Base-by-base conservation (phyloP, 2,113 vertebrate genomes). In the Osmerus eperlanus region DNA sequence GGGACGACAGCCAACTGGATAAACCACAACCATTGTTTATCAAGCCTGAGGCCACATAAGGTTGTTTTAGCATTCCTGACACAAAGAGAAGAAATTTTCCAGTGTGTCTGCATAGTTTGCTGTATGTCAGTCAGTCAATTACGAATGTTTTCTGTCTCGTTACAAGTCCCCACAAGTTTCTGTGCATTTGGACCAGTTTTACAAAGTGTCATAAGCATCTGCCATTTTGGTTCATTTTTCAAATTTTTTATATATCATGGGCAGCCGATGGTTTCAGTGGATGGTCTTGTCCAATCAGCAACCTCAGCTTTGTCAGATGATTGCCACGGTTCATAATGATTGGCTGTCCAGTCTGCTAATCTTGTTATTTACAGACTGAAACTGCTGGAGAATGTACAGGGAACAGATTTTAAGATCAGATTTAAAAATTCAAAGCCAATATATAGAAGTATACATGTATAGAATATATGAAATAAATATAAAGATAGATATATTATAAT, bases 101-200 rank as follows among this genome's bases (percentile, higher is more conserved):
- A 74, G 81, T 93, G 89, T 93, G 87, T 93, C 86, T 83, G 73
- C 69, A 78, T 62, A 89, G 77, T 84, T 73, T 89, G 83, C 59
- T 72, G 82, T 92, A 86, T 87, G 88, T 91, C 90, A 91, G 85
- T 89, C 89, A 67, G 81, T 73, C 47, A 74, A 68, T 68, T 73
- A n/a, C 8, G 9, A 77, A 75, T 78, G 56, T 65, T 73, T 71
- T 67, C 36, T 81, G 74, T 84, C 93, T 89, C 82, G 87, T 94
- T 92, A 92, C 91, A 94, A 94, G 94, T 93, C 94, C 84, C 89
- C 92, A 90, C 90, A 90, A 75, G 75, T 66, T 79, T 58, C 60
- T 65, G 53, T 53, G 55, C 41, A 74, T 78, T 90, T 88, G 86
- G 89, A 90, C 88, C 85, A 74, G 80, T 88, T 84, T 15, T 64